Evolutionary conservation across 2,797 vertebrate species (phyloP).

Genomic region (Acridotheres tristis): DNA sequence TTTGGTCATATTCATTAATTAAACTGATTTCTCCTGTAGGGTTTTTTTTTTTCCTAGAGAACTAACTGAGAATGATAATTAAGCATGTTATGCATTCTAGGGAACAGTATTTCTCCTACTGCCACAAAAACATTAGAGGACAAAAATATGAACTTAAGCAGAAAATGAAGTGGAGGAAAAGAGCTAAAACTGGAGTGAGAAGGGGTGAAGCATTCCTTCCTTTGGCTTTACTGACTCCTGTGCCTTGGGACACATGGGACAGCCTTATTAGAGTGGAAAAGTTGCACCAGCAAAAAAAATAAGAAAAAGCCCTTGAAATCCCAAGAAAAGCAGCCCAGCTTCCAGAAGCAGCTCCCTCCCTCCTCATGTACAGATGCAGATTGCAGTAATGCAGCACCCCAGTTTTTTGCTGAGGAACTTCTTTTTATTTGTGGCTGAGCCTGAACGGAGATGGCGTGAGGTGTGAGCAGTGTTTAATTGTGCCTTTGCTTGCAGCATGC

Average conservation of each 20-base stretch:
- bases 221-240: background rate
- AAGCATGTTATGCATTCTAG: conserved; percentile 59
- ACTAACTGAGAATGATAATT: conserved; percentile 56
- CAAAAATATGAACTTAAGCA: conserved; percentile 29
- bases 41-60: conserved; percentile 36
- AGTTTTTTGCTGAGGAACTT: background rate
- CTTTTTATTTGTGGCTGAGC: background rate
- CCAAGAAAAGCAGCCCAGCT: background rate
- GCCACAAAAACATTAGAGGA: conserved; percentile 36
- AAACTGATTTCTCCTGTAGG: conserved; percentile 55
- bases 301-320: background rate
- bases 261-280: background rate
- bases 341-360: background rate
- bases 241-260: background rate
- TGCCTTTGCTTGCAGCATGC: background rate
- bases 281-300: background rate
- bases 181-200: background rate
- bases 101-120: conserved; percentile 21
- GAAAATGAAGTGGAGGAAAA: background rate
- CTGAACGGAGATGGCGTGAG: rapidly evolving
- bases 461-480: background rate
- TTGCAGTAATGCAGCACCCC: background rate
- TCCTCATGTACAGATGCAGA: background rate
- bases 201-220: background rate
- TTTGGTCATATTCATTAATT: conserved; percentile 65